Conservation (phyloP, 2,888 invertebrate genomes). For the Microplitis deprimator region DNA sequence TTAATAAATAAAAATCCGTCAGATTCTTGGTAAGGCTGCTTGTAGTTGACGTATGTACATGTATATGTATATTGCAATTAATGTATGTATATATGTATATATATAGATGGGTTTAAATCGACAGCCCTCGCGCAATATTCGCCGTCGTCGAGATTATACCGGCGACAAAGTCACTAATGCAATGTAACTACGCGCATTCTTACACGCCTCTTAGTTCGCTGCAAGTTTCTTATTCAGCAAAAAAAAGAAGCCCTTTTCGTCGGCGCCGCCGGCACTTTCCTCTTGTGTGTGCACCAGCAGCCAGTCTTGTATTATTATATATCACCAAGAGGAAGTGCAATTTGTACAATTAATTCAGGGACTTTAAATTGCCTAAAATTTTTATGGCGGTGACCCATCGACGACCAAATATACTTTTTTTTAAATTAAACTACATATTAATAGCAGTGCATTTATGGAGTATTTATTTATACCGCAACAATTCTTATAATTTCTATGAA, state of each 20-base stretch:
- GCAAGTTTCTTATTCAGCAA: constrained; percentile 5
- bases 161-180: constrained; percentile 34
- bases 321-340: constrained; percentile 33
- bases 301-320: neutral
- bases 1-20: constrained; percentile 61
- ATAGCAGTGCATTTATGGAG: no score
- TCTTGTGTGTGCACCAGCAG: neutral
- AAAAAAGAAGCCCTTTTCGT: constrained; percentile 10
- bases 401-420: no score
- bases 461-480: no score
- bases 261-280: constrained; percentile 38
- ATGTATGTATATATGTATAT: constrained; percentile 24
- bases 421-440: no score
- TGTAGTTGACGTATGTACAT: constrained; percentile 31
- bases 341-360: constrained; percentile 36
- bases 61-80: constrained; percentile 39
- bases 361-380: neutral
- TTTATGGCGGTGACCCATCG: neutral
- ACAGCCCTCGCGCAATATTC: constrained; percentile 60
- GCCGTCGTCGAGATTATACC: constrained; percentile 53
- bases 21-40: constrained; percentile 64
- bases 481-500: no score
- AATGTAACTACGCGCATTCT: neutral
- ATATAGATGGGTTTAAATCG: constrained; percentile 59
- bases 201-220: constrained; percentile 4